Evolutionary conservation across 1,140 invertebrate genomes (phyloP).

Genomic region (Pomacea maculata): DNA sequence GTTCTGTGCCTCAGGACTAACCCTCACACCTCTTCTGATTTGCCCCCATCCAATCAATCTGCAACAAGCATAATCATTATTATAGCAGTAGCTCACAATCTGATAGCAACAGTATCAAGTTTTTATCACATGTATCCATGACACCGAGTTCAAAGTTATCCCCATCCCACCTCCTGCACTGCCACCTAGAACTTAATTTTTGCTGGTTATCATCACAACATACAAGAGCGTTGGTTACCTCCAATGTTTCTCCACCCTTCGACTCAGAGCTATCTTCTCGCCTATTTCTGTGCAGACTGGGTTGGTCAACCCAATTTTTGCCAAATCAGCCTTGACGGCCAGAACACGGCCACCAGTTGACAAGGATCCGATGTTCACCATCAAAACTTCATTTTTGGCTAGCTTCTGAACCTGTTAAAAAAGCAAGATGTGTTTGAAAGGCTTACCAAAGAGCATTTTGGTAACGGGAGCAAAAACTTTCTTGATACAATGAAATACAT

Average conservation of each 20-base stretch:
- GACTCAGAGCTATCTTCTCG: slow-evolving; percentile 97
- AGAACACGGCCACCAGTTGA: slow-evolving; percentile 97
- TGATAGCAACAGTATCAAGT: not conserved
- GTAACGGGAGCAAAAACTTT: too few species aligned
- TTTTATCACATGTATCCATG: too few species aligned
- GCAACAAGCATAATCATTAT: slow-evolving; percentile 26
- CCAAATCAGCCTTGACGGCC: slow-evolving; percentile 96
- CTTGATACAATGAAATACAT: too few species aligned
- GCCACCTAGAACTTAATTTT: too few species aligned
- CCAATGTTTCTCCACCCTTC: slow-evolving; percentile 99
- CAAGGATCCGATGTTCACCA: slow-evolving; percentile 99
- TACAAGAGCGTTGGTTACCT: slow-evolving; percentile 72
- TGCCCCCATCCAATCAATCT: slow-evolving; percentile 62
- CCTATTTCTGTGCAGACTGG: slow-evolving; percentile 99
- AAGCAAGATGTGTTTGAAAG: not conserved
- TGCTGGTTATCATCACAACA: too few species aligned
- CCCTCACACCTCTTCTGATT: slow-evolving; percentile 56
- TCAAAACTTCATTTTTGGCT: slow-evolving; percentile 84
- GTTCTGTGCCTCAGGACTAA: slow-evolving; percentile 43
- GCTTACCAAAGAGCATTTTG: too few species aligned
- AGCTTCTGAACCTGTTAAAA: slow-evolving; percentile 81
- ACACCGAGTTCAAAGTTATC: too few species aligned
- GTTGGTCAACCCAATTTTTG: slow-evolving; percentile 95
- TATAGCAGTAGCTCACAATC: not conserved
- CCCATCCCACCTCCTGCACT: too few species aligned